phyloP scores from a whole-genome alignment of 1,140 invertebrate genomes.

The Diorhabda carinulata region DNA sequence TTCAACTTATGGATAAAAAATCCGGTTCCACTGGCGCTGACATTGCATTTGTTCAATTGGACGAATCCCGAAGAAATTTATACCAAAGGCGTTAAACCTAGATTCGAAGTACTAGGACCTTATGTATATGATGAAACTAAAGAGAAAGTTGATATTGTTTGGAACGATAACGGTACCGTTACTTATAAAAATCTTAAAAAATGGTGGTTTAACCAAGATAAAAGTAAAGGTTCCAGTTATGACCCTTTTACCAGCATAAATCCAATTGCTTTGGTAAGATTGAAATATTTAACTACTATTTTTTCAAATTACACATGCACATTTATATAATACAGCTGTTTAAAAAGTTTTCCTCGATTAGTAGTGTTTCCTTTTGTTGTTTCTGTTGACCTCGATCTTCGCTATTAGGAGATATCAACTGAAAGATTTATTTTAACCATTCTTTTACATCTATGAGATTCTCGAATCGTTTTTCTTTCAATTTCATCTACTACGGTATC shows the following conservation, averaged over 20 bases:
- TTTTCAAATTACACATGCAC: no score
- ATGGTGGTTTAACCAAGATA: conserved; percentile 70
- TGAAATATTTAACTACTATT: no score
- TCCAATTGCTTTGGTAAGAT: conserved; percentile 72
- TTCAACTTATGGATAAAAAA: conserved; percentile 32
- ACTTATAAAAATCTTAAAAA: conserved; percentile 69
- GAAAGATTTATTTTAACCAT: no score
- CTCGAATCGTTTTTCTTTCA: no score
- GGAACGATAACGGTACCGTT: conserved; percentile 64
- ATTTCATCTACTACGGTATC: no score
- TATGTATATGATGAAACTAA: conserved; percentile 66
- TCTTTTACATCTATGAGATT: no score
- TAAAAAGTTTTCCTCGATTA: no score
- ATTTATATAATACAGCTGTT: no score
- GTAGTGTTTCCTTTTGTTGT: no score
- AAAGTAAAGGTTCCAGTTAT: conserved; percentile 49
- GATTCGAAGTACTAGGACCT: conserved; percentile 58
- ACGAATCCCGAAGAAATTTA: conserved; percentile 66
- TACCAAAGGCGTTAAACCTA: conserved; percentile 24
- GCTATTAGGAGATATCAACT: no score
- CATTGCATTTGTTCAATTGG: conserved; percentile 78
- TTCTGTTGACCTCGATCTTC: no score
- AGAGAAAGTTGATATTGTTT: conserved; percentile 66
- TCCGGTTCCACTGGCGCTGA: conserved; percentile 48
- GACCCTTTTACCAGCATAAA: conserved; percentile 71